Base-by-base conservation (phyloP, 2,888 invertebrate species). In the Plusia festucae region DNA sequence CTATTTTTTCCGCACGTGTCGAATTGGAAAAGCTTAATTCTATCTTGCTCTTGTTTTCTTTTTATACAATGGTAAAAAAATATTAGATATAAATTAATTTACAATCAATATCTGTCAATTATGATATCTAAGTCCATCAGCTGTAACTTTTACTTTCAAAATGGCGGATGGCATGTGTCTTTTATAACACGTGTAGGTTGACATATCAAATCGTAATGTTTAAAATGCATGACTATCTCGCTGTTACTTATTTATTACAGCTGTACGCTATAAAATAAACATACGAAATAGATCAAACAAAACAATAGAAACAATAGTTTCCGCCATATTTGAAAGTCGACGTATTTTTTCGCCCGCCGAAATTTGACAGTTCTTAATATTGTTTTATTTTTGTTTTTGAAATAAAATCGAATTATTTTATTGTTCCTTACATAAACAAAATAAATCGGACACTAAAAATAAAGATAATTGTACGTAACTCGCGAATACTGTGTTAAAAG, bases 201-300 rank as follows among this genome's bases (percentile, higher is more conserved):
- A 46, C 16, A 46, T 49, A 20, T 49, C 46, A 52, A 27, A 15
- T 22, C 49, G 18, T 34, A 34, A 49, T 46, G 53, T 63, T 60
- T 61, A 51, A 53, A 65, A 74, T 46, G 70, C 56, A 65, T 59
- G 46, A 56, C 55, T 70, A 65, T 70, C 58, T 44, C 32, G 11
- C 55, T 51, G 60, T 58, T 60, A 27, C 58, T 57, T 53, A 24
- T 49, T 40, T 46, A 24, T 20, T 49, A 34, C 34, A n/a, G 54
- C 22, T 24, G 9, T 1, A 22, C n/a, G 3, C n/a, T 24, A 44
- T 5, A 56, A 24, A 15, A 24, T 24, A 16, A n/a, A 27, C 27
- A 5, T n/a, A 20, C 6, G 5, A 53, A n/a, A 15, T 49, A 49
- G 18, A 20, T 49, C 8, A 44, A 7, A 16, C 6, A 13, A 1